Conservation (phyloP, 2,797 vertebrate genomes). For the Acrossocheilus wenchowensis region DNA sequence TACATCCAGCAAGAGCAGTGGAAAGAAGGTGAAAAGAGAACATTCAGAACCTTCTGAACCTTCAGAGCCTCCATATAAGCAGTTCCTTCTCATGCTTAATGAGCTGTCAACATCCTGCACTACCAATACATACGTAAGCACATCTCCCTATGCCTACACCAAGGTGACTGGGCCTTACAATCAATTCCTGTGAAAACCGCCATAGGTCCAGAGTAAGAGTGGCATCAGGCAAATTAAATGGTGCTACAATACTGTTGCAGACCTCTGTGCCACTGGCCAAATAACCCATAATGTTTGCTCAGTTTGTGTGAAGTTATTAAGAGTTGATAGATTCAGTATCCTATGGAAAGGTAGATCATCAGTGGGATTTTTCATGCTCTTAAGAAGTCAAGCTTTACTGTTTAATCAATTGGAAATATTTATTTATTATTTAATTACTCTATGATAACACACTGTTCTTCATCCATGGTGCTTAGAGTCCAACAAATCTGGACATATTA, state of each 20-base stretch:
- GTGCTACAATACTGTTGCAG: constrained; percentile 72
- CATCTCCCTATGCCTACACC: constrained; percentile 96
- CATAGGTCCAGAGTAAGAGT: constrained; percentile 51
- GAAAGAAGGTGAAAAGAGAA: constrained; percentile 91
- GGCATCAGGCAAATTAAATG: constrained; percentile 60
- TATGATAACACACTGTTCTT: constrained; percentile 74
- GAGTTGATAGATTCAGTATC: constrained; percentile 51
- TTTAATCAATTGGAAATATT: constrained; percentile 81
- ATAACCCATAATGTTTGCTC: constrained; percentile 61
- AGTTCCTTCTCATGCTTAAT: constrained; percentile 89
- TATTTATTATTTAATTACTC: constrained; percentile 76
- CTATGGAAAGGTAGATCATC: constrained; percentile 73
- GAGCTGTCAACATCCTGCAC: constrained; percentile 89
- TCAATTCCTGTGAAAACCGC: constrained; percentile 83
- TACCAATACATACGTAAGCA: constrained; percentile 92
- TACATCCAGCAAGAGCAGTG: constrained; percentile 85
- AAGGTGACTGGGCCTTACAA: constrained; percentile 99
- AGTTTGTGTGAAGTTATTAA: constrained; percentile 63
- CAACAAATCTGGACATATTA: constrained; percentile 78
- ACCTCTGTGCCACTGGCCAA: constrained; percentile 71
- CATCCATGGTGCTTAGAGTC: constrained; percentile 92
- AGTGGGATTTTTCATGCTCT: constrained; percentile 65
- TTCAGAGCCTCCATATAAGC: constrained; percentile 86
- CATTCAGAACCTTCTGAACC: constrained; percentile 82
- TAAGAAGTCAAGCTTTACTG: constrained; percentile 75